Percentiles rank a stretch among this genome's conserved stretches.
phyloP scores from a whole-genome alignment of 30 jellyfish, hydroid and myxozoan species.

The Clytia hemisphaerica region DNA sequence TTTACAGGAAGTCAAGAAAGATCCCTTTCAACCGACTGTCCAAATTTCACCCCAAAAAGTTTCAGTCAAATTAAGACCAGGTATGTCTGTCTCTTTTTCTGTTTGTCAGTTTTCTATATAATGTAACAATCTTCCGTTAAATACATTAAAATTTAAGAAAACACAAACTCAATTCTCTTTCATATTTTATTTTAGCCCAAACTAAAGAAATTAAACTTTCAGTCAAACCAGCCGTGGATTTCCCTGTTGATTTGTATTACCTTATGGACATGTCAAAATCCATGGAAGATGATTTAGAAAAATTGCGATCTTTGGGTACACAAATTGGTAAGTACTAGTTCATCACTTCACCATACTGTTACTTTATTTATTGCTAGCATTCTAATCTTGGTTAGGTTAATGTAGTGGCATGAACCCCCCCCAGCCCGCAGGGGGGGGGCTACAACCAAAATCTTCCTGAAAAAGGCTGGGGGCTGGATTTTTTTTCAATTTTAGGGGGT shows the following conservation, averaged over 20 bases:
- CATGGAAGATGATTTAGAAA: conserved; percentile 82
- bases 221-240: conserved; percentile 79
- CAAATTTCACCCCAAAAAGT: conserved; percentile 79
- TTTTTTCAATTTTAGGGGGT: not conserved
- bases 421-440: too few species aligned
- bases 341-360: not conserved
- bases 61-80: conserved; percentile 60
- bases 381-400: too few species aligned
- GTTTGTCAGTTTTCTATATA: too few species aligned
- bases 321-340: conserved; percentile 47
- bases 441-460: too few species aligned
- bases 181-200: conserved; percentile 36
- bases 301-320: conserved; percentile 57
- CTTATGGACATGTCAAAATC: conserved; percentile 96
- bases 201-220: conserved; percentile 45
- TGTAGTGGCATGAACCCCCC: too few species aligned
- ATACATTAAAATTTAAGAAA: too few species aligned
- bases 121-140: too few species aligned
- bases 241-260: conserved; percentile 85
- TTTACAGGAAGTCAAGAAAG: conserved; percentile 7
- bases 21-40: conserved; percentile 56
- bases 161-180: too few species aligned
- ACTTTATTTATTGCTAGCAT: too few species aligned
- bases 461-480: too few species aligned
- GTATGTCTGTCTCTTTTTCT: too few species aligned